These are phyloP conservation scores for Apomyelois bistriatella DNA, from an alignment of 2,888 invertebrate genomes.

Conservation along the genomic window DNA sequence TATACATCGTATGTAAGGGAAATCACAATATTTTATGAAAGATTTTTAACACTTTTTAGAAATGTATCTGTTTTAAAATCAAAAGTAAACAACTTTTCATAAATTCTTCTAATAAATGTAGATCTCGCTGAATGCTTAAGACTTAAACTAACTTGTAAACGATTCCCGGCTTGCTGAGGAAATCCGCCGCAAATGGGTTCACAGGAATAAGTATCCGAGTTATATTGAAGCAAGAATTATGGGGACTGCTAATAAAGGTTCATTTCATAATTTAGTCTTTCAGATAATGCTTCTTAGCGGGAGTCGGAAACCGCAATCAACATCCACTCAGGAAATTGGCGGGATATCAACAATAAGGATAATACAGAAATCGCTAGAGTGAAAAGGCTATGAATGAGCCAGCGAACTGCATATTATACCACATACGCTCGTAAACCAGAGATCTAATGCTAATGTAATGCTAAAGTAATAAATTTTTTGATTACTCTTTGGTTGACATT, in stretches of 20 bases:
- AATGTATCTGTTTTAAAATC: too few species aligned
- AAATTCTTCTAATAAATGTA: too few species aligned
- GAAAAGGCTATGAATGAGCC: too few species aligned
- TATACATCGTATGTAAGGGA: too few species aligned
- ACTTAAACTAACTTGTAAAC: constrained; percentile 34
- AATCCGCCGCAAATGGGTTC: constrained; percentile 55
- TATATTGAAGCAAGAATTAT: constrained; percentile 40
- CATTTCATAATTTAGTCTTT: constrained; percentile 26
- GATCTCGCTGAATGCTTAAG: constrained; percentile 24
- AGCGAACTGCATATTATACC: too few species aligned
- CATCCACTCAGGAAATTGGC: constrained; percentile 14
- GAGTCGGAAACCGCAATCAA: constrained; percentile 9
- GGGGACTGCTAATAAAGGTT: constrained; percentile 39
- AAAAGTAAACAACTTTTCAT: too few species aligned
- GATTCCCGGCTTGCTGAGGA: constrained; percentile 41
- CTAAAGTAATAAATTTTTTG: too few species aligned
- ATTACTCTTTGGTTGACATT: too few species aligned
- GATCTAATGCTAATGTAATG: too few species aligned
- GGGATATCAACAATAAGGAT: constrained; percentile 7
- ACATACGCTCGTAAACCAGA: too few species aligned
- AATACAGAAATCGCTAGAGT: not conserved
- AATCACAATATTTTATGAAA: too few species aligned
- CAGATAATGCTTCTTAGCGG: constrained; percentile 14
- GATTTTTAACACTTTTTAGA: too few species aligned
- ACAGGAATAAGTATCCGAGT: constrained; percentile 45